Conservation (phyloP, 92 coral and sea anemone species). For the Palythoa grandis region DNA sequence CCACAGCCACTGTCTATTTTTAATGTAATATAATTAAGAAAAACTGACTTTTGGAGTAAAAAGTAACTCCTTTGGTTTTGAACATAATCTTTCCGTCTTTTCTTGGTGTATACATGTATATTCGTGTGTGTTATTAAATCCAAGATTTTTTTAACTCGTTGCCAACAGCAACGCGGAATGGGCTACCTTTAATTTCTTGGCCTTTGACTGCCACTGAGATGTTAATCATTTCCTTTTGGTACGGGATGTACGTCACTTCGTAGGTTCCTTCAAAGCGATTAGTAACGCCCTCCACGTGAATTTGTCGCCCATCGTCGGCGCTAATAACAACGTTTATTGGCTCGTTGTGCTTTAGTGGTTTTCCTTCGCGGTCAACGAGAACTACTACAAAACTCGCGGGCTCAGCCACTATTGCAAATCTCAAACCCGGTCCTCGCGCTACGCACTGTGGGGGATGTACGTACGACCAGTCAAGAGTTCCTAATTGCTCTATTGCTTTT, state of each 20-base stretch:
- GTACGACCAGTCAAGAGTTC: slow-evolving; percentile 52
- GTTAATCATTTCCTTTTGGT: slow-evolving; percentile 40
- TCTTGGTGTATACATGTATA: background rate
- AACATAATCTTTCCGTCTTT: background rate
- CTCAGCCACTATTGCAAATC: slow-evolving; percentile 54
- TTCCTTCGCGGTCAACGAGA: slow-evolving; percentile 59
- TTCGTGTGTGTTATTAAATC: slow-evolving; percentile 32
- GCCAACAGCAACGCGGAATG: slow-evolving; percentile 56
- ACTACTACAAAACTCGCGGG: slow-evolving; percentile 56
- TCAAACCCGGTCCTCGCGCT: slow-evolving; percentile 67
- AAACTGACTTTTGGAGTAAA: too few relatives aligned
- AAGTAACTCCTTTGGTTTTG: too few relatives aligned
- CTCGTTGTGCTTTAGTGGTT: slow-evolving; percentile 39
- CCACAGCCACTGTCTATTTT: too few relatives aligned
- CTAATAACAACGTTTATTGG: slow-evolving; percentile 35
- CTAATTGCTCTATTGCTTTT: slow-evolving; percentile 59
- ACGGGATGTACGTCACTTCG: slow-evolving; percentile 59
- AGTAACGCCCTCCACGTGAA: slow-evolving; percentile 52
- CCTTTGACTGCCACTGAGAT: slow-evolving; percentile 55
- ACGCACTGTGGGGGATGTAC: slow-evolving; percentile 55
- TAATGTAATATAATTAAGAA: too few relatives aligned
- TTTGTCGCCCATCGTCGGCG: slow-evolving; percentile 46
- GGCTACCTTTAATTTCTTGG: slow-evolving; percentile 57
- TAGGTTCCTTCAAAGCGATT: slow-evolving; percentile 57
- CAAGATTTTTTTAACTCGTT: slow-evolving; percentile 58